Base-by-base conservation (phyloP, 1,140 invertebrate genomes). In the Carposina sasakii region DNA sequence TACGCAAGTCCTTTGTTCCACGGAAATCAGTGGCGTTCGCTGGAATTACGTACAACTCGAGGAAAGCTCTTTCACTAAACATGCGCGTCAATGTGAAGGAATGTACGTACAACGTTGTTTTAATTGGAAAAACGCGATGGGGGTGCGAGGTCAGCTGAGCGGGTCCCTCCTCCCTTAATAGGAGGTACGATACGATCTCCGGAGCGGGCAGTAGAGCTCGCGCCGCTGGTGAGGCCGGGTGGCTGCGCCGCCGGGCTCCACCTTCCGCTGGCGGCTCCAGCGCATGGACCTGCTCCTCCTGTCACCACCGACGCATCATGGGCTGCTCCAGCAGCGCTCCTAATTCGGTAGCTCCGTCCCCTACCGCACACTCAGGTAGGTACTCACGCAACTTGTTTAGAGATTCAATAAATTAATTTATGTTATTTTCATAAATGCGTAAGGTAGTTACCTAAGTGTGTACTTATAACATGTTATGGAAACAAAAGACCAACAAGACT, bases 71-170 rank as follows among this genome's bases (percentile, higher is more conserved):
- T 52, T 52, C 43, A 49, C 50, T 54, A 51, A 50, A 57, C 50
- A 53, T 58, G 54, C 57, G 63, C 71, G 69, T 72, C 71, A 75
- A 69, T 56, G 69, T 72, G 64, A 58, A 72, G 65, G 75, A 82
- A 78, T 78, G 71, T 71, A n/a, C n/a, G n/a, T n/a, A 74, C 66
- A 75, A 71, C 63, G 75, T 70, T 66, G 59, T 64, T 75, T 84
- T 81, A 75, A 77, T 84, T 81, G 70, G 72, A 81, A 81, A 81
- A 84, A 81, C 74, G 76, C 75, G 71, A 79, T 71, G 78, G 77
- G 77, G 81, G 75, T 76, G 77, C 77, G 76, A 81, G 77, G 76
- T 84, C 81, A 73, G 66, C 62, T 67, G 66, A 74, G 72, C 70
- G 71, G 66, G 68, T 69, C 63, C 71, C 70, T 69, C 75, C 75